Evolutionary conservation across 1,140 invertebrate genomes (phyloP).

Genomic region (Patella vulgata): DNA sequence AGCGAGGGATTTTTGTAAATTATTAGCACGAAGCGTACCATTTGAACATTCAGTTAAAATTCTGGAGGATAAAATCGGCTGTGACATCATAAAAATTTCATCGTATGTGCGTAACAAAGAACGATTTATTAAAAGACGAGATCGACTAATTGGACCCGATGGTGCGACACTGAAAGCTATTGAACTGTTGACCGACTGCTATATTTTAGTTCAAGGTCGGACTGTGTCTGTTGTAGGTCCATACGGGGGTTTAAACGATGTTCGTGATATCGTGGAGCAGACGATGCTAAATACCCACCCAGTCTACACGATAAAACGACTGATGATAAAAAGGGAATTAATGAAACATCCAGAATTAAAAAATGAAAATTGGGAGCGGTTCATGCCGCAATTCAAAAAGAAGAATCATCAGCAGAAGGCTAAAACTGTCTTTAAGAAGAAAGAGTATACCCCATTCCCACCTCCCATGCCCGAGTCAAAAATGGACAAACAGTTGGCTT

Average conservation of each 20-base stretch:
- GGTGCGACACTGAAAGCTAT: constrained; percentile 98
- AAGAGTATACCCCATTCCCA: constrained; percentile 97
- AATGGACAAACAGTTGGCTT: constrained; percentile 91
- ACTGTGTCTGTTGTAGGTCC: constrained; percentile 97
- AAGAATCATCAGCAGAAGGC: constrained; percentile 83
- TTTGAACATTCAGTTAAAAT: constrained; percentile 83
- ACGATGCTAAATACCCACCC: constrained; percentile 11
- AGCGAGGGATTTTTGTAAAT: constrained; percentile 94
- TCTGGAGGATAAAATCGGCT: constrained; percentile 87
- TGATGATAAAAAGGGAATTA: constrained; percentile 98
- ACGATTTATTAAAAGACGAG: constrained; percentile 94
- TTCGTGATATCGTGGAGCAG: constrained; percentile 51
- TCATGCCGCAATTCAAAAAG: constrained; percentile 94
- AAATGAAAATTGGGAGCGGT: constrained; percentile 97
- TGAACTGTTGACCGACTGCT: constrained; percentile 97
- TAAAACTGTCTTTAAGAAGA: constrained; percentile 72
- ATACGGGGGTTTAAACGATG: constrained; percentile 91
- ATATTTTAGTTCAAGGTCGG: constrained; percentile 96
- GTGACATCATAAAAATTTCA: constrained; percentile 98
- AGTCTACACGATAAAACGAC: constrained; percentile 67
- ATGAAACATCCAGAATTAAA: constrained; percentile 88
- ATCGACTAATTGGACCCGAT: constrained; percentile 95
- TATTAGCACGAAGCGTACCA: constrained; percentile 95
- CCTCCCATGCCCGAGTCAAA: constrained; percentile 92
- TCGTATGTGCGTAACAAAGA: constrained; percentile 91